Evolutionary conservation across 1,140 invertebrate genomes (phyloP).

Genomic region (Pantala flavescens): DNA sequence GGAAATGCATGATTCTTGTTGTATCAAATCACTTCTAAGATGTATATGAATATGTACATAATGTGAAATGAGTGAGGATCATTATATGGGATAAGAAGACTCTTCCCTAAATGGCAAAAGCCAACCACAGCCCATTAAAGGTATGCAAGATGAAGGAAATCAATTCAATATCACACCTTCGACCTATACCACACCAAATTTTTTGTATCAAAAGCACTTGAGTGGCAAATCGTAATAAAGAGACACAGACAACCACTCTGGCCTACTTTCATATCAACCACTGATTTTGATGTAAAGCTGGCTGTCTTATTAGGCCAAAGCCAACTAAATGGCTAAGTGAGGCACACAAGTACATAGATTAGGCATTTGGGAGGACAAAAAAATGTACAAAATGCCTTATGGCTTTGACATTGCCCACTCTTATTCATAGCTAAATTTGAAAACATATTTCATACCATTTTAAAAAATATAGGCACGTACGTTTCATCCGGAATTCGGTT

Average conservation of each 20-base stretch:
- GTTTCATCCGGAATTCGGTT: conserved; percentile 4
- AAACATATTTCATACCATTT: conserved; percentile 8
- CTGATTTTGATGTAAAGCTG: not conserved
- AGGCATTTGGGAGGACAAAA: not conserved
- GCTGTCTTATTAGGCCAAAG: not conserved
- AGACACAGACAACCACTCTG: not conserved
- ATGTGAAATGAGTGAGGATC: not conserved
- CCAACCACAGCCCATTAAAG: not conserved
- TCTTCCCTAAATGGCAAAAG: conserved; percentile 5
- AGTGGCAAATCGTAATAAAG: not conserved
- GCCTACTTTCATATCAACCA: not conserved
- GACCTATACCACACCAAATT: not conserved
- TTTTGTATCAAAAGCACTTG: not conserved
- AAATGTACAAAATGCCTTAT: not conserved
- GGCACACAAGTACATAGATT: conserved; percentile 1
- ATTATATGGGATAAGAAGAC: conserved; percentile 1
- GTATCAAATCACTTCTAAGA: not conserved
- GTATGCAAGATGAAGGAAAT: conserved; percentile 9
- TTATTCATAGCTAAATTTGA: not conserved
- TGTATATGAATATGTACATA: conserved; percentile 4
- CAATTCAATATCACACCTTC: conserved; percentile 9
- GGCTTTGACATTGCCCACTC: conserved; percentile 3
- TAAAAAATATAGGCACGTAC: conserved; percentile 2
- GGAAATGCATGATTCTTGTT: conserved; percentile 1
- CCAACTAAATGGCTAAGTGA: not conserved